Percentiles rank a stretch among this genome's conserved stretches.
Conservation (phyloP, 2,113 vertebrate genomes). For the Pterocles gutturalis region DNA sequence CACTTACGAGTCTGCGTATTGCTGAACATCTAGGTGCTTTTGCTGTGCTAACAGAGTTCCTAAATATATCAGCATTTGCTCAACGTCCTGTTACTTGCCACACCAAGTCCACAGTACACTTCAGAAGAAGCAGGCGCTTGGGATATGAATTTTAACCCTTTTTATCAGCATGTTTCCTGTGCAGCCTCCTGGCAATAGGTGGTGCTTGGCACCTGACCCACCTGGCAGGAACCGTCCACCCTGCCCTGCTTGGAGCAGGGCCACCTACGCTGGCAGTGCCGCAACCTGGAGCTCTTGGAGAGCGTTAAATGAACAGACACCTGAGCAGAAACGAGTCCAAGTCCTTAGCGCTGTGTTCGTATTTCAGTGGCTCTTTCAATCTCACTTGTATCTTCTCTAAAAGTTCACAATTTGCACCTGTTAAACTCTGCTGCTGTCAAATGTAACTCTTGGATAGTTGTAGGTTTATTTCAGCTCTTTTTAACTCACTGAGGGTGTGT, state of each 20-base stretch:
- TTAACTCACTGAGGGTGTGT: neutral
- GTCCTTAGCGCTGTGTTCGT: rapidly evolving
- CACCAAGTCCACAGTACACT: too few species aligned
- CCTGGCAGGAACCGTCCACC: rapidly evolving
- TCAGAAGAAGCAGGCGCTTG: neutral
- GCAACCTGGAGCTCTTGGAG: neutral
- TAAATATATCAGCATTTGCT: neutral
- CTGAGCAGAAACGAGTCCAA: neutral
- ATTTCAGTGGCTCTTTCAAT: neutral
- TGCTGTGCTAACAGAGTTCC: neutral
- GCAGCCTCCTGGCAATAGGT: rapidly evolving
- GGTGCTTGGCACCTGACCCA: neutral
- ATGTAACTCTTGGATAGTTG: too few species aligned
- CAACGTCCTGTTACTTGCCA: neutral
- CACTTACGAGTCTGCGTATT: rapidly evolving
- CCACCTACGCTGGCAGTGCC: rapidly evolving
- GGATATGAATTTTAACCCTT: too few species aligned
- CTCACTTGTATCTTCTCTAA: neutral
- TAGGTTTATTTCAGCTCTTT: neutral
- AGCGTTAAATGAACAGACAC: neutral
- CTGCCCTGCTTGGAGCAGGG: neutral
- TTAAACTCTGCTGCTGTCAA: neutral
- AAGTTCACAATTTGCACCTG: too few species aligned
- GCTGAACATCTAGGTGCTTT: neutral
- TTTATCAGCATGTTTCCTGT: rapidly evolving